Percentiles rank a stretch among this genome's conserved stretches.
Evolutionary conservation across 2,888 invertebrate genomes (phyloP).

Genomic region (Lottia gigantea): DNA sequence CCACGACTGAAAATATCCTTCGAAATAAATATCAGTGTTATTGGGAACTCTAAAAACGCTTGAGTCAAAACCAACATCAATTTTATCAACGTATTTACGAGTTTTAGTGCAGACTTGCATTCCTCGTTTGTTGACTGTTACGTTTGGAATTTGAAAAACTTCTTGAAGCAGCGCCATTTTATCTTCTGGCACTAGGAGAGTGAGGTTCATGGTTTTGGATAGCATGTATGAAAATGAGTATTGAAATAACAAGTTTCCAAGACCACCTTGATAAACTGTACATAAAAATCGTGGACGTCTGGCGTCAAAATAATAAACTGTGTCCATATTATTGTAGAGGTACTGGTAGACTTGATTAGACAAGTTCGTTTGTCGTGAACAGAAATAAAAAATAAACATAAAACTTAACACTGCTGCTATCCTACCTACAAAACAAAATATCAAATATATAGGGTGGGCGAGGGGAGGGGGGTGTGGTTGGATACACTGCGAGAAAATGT

Average conservation of each 20-base stretch:
- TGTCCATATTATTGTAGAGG: background rate
- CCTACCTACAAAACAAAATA: background rate
- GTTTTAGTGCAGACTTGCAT: background rate
- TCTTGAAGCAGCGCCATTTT: background rate
- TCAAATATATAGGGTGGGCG: background rate
- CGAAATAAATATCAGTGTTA: background rate
- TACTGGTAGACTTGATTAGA: background rate
- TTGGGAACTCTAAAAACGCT: constrained; percentile 3
- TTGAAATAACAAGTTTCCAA: constrained; percentile 23
- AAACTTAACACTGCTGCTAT: background rate
- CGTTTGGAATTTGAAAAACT: constrained; percentile 13
- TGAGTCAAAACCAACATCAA: constrained; percentile 8
- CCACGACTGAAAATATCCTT: constrained; percentile 23
- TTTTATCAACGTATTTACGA: background rate
- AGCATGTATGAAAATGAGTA: constrained; percentile 18
- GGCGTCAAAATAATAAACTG: background rate
- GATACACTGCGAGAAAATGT: too few relatives aligned
- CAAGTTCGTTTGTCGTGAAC: background rate
- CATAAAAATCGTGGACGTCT: background rate
- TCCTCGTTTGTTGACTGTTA: background rate
- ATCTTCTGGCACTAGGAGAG: background rate
- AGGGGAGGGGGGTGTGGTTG: too few relatives aligned
- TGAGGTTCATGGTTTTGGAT: constrained; percentile 15
- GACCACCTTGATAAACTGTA: constrained; percentile 12
- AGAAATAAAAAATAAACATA: background rate